phyloP scores from a whole-genome alignment of 2,113 vertebrate species.

The Chaetura pelagica region DNA sequence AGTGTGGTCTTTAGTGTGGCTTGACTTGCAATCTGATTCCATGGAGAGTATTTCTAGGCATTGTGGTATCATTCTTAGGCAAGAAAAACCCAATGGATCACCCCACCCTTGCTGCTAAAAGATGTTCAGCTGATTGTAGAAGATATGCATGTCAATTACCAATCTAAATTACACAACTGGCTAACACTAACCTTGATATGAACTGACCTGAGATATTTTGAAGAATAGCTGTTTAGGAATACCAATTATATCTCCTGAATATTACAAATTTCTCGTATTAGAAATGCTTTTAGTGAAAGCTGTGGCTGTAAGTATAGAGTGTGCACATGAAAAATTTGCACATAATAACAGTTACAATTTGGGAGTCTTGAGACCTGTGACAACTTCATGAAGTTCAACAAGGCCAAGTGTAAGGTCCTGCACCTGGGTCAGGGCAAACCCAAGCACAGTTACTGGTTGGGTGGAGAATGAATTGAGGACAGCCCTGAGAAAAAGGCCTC shows the following conservation, averaged over 20 bases:
- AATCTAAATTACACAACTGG: not conserved
- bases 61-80: not conserved
- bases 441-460: too few relatives aligned
- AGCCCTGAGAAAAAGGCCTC: too few relatives aligned
- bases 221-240: not conserved
- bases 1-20: not conserved
- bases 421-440: too few relatives aligned
- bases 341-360: not conserved
- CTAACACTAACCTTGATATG: not conserved
- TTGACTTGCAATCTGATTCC: not conserved
- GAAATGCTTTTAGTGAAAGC: not conserved
- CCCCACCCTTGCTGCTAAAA: not conserved
- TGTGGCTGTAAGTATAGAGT: not conserved
- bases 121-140: not conserved
- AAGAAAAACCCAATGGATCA: not conserved
- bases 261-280: not conserved
- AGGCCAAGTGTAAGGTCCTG: too few relatives aligned
- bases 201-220: not conserved
- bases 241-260: not conserved
- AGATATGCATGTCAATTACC: not conserved
- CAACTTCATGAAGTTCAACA: too few relatives aligned
- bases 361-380: too few relatives aligned
- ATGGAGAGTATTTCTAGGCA: not conserved
- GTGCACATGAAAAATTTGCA: not conserved
- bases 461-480: too few relatives aligned